A percentile compares a stretch with the other conserved stretches of the same genome.
phyloP scores from a whole-genome alignment of 2,113 vertebrate genomes.

The Perca flavescens region DNA sequence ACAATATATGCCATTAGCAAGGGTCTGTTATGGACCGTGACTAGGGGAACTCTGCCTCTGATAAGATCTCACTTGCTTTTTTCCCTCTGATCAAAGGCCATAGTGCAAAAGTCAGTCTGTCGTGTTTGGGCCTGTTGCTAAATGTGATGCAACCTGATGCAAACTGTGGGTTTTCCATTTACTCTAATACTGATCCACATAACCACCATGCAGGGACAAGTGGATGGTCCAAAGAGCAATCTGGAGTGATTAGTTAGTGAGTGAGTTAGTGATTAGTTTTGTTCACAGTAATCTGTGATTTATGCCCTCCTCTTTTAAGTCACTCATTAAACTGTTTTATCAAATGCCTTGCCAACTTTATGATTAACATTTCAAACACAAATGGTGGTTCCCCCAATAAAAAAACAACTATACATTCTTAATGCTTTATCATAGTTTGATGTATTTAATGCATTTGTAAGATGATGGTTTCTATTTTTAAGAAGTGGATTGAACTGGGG shows the following conservation, averaged over 20 bases:
- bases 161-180: slow-evolving; percentile 24
- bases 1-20: background rate
- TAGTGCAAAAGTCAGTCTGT: slow-evolving; percentile 44
- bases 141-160: slow-evolving; percentile 50
- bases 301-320: background rate
- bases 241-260: background rate
- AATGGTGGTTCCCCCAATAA: background rate
- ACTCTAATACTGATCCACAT: background rate
- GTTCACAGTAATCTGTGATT: background rate
- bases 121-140: slow-evolving; percentile 56
- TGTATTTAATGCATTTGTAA: background rate
- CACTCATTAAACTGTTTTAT: background rate
- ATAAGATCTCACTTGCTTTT: slow-evolving; percentile 63
- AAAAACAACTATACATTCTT: background rate
- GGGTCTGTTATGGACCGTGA: background rate
- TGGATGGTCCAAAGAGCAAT: slow-evolving; percentile 9
- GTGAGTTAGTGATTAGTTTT: background rate
- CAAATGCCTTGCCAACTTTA: background rate
- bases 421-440: background rate
- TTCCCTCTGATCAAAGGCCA: slow-evolving; percentile 33
- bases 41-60: slow-evolving; percentile 28
- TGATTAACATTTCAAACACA: background rate
- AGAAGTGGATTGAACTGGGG: background rate
- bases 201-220: background rate
- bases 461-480: background rate